Base-by-base conservation (phyloP, 1,140 invertebrate genomes). In the Bombus terrestris region DNA sequence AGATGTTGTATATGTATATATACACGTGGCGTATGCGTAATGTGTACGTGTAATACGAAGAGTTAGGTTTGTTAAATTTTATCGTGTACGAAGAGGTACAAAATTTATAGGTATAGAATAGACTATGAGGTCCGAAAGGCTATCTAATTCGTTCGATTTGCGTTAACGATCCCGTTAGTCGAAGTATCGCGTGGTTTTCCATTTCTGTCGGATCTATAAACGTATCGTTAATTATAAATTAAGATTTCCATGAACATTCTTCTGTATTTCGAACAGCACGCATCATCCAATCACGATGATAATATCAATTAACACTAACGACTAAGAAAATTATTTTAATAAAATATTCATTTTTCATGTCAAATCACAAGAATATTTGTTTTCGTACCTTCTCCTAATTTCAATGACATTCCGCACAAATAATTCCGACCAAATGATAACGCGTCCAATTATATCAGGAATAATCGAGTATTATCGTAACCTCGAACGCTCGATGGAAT, bases 41-140 rank as follows among this genome's bases (percentile, higher is more conserved):
- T 62, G 80, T 81, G 59, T 68, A 83, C 81, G 76, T 85, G 78
- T 84, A 53, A 81, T 86, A 87, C 43, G 77, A 84, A 88, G 83
- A 86, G 74, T 90, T 86, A 85, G 78, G 72, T 89, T 81, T 74
- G 71, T 72, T 86, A 76, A 68, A 47, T 57, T 87, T 79, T 85
- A 90, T 86, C 57, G 69, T 89, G 85, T 92, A 91, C 89, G 89
- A 92, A 92, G 92, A 92, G 91, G 92, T 92, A 92, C 81, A 92
- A 92, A 92, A 92, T 89, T 92, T 92, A 92, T 88, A 91, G 89
- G 83, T 89, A 90, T 87, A 90, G 89, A 90, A 85, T 92, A 92
- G 91, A 80, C 87, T 88, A 90, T 92, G 86, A 90, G 89, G 88
- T 92, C 80, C 81, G 88, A 86, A 92, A 90, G 91, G 92, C 90